Evolutionary conservation across 2,888 invertebrate genomes (phyloP).

Genomic region (Philhelius pedissequus): DNA sequence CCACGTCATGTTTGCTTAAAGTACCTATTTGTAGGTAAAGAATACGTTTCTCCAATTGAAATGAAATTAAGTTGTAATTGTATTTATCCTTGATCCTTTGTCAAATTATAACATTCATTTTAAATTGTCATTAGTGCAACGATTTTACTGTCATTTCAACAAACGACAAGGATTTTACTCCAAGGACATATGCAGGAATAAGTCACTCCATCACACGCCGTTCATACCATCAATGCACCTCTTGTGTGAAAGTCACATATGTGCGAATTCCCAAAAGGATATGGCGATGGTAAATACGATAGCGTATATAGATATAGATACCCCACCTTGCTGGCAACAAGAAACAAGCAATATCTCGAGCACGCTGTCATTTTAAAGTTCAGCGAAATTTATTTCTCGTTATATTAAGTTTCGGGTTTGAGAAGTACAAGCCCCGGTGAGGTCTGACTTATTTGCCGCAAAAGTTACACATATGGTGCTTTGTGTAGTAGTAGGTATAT

Average conservation of each 20-base stretch:
- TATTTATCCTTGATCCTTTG: slow-evolving; percentile 4
- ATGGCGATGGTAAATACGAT: not conserved
- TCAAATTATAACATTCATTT: slow-evolving; percentile 52
- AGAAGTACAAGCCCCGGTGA: slow-evolving; percentile 37
- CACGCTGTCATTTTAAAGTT: slow-evolving; percentile 63
- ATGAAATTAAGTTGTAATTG: slow-evolving; percentile 55
- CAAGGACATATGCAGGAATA: slow-evolving; percentile 20
- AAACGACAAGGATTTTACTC: slow-evolving; percentile 39
- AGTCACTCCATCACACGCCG: too few species aligned
- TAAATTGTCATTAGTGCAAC: slow-evolving; percentile 66
- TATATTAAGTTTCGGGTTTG: slow-evolving; percentile 63
- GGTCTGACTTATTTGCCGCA: slow-evolving; percentile 58
- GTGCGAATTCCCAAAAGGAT: slow-evolving; percentile 14
- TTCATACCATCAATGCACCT: slow-evolving; percentile 25
- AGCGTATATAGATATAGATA: not conserved
- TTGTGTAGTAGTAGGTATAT: not conserved
- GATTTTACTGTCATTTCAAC: slow-evolving; percentile 44
- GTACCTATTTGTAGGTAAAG: too few species aligned
- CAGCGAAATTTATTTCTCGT: slow-evolving; percentile 65
- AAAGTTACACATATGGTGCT: slow-evolving; percentile 63
- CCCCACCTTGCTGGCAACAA: not conserved
- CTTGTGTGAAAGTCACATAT: slow-evolving; percentile 37
- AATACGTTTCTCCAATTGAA: too few species aligned
- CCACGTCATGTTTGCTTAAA: too few species aligned
- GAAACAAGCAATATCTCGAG: slow-evolving; percentile 66